Conservation (phyloP, 2,888 invertebrate genomes). For the Actias luna region DNA sequence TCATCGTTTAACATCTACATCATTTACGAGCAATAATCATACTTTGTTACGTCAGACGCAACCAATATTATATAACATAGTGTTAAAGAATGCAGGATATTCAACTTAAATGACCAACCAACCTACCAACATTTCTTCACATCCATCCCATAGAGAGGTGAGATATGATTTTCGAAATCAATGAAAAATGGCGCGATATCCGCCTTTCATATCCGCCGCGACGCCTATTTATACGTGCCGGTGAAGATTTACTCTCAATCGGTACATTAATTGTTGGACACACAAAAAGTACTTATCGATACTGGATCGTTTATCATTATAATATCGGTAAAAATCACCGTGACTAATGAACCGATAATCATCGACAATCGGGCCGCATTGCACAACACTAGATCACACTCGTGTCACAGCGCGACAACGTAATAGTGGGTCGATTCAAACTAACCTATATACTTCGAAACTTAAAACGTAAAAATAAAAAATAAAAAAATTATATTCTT, state of each 20-base stretch:
- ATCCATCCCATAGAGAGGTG: neutral
- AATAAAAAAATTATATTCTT: too few relatives aligned
- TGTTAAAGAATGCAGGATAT: too few relatives aligned
- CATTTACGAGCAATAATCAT: too few relatives aligned
- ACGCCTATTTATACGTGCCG: conserved; percentile 2
- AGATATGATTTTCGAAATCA: neutral
- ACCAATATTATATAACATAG: too few relatives aligned
- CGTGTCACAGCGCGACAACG: neutral
- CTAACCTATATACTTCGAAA: too few relatives aligned
- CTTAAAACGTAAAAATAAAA: too few relatives aligned
- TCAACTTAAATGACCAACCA: too few relatives aligned
- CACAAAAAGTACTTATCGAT: conserved; percentile 31
- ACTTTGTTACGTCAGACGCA: too few relatives aligned
- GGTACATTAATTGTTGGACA: conserved; percentile 14
- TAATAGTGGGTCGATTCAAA: neutral
- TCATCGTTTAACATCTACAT: too few relatives aligned
- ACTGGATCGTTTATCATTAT: conserved; percentile 41
- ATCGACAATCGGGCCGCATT: conserved; percentile 37
- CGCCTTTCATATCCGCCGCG: neutral
- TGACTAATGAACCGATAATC: conserved; percentile 64
- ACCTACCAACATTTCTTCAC: neutral
- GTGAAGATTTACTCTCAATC: conserved; percentile 6
- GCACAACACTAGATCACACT: conserved; percentile 43
- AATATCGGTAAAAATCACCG: conserved; percentile 42
- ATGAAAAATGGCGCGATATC: neutral